Conservation (phyloP, 2,797 vertebrate species). For the Girardinus metallicus region DNA sequence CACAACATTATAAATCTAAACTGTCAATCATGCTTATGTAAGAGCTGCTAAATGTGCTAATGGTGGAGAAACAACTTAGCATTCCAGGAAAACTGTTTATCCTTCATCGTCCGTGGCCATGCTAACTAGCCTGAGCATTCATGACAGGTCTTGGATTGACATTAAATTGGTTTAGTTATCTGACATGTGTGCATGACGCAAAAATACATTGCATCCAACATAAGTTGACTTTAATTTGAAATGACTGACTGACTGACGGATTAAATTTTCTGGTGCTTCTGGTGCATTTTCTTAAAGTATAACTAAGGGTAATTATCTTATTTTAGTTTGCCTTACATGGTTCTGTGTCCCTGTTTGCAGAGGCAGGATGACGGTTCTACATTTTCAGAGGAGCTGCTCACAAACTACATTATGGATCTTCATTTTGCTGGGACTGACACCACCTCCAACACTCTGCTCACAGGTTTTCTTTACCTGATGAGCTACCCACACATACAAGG, state of each 20-base stretch:
- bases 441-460: constrained; percentile 74
- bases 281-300: neutral
- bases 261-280: neutral
- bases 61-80: too few relatives aligned
- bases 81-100: too few relatives aligned
- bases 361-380: constrained; percentile 1
- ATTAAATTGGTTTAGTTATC: neutral
- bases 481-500: constrained; percentile 78
- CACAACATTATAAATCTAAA: neutral
- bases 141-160: neutral
- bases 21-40: too few relatives aligned
- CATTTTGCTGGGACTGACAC: constrained; percentile 81
- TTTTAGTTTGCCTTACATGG: constrained; percentile 3
- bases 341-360: constrained; percentile 14
- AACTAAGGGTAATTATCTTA: neutral
- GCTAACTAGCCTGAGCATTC: too few relatives aligned
- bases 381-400: constrained; percentile 69
- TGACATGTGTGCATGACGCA: neutral
- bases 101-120: too few relatives aligned
- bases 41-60: too few relatives aligned
- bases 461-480: constrained; percentile 74
- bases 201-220: neutral
- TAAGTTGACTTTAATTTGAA: neutral
- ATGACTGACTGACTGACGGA: neutral
- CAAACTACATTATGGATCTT: constrained; percentile 49